Evolutionary conservation across 2,797 vertebrate species (phyloP).

Genomic region (Lagocephalus sceleratus): DNA sequence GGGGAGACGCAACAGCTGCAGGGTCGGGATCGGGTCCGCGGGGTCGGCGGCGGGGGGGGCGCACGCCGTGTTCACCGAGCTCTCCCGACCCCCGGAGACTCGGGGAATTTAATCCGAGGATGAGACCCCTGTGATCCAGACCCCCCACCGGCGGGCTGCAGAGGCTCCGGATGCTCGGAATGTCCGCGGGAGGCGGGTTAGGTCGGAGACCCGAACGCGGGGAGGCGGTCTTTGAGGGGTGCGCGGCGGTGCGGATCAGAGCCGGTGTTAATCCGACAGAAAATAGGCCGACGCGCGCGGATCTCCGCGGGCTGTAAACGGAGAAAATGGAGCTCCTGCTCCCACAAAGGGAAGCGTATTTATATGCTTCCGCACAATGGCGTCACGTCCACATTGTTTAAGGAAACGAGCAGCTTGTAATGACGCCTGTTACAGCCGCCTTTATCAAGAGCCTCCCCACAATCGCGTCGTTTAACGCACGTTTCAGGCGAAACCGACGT

Average conservation of each 20-base stretch:
- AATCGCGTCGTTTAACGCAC: conserved; percentile 4
- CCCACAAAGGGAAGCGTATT: conserved; percentile 42
- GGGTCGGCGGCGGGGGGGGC: no score
- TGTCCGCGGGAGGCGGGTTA: no score
- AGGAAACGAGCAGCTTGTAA: conserved; percentile 33
- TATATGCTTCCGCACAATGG: conserved; percentile 32
- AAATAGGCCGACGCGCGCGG: conserved; percentile 28
- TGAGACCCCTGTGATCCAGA: conserved; percentile 16
- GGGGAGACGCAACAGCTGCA: no score
- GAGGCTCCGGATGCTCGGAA: no score
- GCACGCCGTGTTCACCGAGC: conserved; percentile 17
- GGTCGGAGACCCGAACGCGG: conserved; percentile 24
- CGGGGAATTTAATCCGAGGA: conserved; percentile 32
- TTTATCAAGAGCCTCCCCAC: conserved; percentile 21
- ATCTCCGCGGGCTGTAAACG: conserved; percentile 39
- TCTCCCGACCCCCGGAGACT: neutral
- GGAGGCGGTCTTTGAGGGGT: conserved; percentile 25
- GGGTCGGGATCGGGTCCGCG: no score
- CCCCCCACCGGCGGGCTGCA: neutral
- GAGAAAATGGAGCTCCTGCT: conserved; percentile 37
- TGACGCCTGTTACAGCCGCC: conserved; percentile 20
- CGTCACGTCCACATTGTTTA: conserved; percentile 24
- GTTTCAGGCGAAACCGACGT: conserved; percentile 16
- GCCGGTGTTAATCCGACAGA: conserved; percentile 40
- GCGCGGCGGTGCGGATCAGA: conserved; percentile 23